Base-by-base conservation (phyloP, 2,888 invertebrate genomes). In the Synanthedon myopaeformis region DNA sequence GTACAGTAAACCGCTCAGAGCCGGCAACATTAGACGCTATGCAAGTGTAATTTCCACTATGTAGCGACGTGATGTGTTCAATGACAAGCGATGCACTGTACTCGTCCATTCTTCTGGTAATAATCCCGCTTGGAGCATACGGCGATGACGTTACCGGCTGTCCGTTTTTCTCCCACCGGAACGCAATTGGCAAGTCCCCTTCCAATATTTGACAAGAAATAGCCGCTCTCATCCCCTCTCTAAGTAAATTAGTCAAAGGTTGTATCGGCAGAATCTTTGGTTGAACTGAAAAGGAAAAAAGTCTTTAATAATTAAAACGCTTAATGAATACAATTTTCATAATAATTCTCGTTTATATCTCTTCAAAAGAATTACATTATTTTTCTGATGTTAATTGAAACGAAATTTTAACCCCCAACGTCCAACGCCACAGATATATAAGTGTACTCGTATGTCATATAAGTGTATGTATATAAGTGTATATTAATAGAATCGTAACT, bases 1-100 rank as follows among this genome's bases (percentile, higher is more conserved):
- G 93, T 54, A 95, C 93, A 8, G 93, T 92, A 67, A 92, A 93
- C 58, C 91, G 89, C 67, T 94, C 94, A 4, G 91, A 90, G 11
- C 94, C 96, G 12, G 96, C 96, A 23, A 95, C 91, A 82, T 96
- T 96, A 52, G 92, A 92, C n/a, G 95, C 95, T 53, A 94, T 92
- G 79, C 96, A 96, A n/a, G 96, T 95, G 74, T 96, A 96, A 82
- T 95, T 96, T 69, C 97, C 96, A 66, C 93, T 94, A 76, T 96
- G 95, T 53, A 92, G 90, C 41, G 96, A 94, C 54, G 92, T 92
- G 58, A 96, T 94, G 74, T 93, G 92, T 71, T 96, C 96, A 66
- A 96, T 95, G 65, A 95, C 93, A 62, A 96, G 89, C 52, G 94
- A 93, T 48, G 95, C 93, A 51, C 96, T 94, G 79, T 95, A 96